Base-by-base conservation (phyloP, 2,797 vertebrate species). In the Hybognathus amarus region DNA sequence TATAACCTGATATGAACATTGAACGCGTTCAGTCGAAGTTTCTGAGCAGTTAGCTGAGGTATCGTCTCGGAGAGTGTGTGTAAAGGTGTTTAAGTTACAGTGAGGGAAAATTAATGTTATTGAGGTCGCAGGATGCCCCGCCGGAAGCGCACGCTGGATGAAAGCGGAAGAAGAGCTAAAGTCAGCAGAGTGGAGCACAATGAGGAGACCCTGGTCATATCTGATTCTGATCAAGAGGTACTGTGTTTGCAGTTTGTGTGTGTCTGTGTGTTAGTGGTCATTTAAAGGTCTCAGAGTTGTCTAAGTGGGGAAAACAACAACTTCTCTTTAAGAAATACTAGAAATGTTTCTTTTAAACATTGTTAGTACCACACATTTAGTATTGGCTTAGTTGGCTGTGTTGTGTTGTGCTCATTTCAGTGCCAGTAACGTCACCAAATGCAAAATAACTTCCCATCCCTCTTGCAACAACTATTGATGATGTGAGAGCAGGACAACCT, bases 41-140 rank as follows among this genome's bases (percentile, higher is more conserved):
- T 33, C 2, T 8, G 8, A 47, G 50, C 33, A 56, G n/a, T 27
- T 61, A 45, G 68, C 27, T 17, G 79, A 73, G 20, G 68, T 22
- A 27, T 18, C 3, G 10, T 61, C 10, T 59, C 12, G 40, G 24
- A 13, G 24, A 30, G 38, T 8, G 59, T n/a, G 64, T n/a, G 8
- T 40, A 56, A 17, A 38, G 52, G 73, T 69, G 63, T 33, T 2
- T 50, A 24, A 47, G 45, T 47, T 47, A 1, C 0, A 47, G 8
- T 20, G 30, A 63, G 52, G 17, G 27, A 20, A 15, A 56, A 63
- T 83, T 78, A 6, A 83, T 77, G 74, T 59, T 27, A 24, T 77
- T 24, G 38, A 70, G 64, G 74, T 69, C 64, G 50, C 54, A 80
- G n/a, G 33, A 95, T 94, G 94, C 74, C 93, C 71, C 89, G 88